phyloP scores from a whole-genome alignment of 2,797 vertebrate genomes.

The Yasuhikotakia modesta region DNA sequence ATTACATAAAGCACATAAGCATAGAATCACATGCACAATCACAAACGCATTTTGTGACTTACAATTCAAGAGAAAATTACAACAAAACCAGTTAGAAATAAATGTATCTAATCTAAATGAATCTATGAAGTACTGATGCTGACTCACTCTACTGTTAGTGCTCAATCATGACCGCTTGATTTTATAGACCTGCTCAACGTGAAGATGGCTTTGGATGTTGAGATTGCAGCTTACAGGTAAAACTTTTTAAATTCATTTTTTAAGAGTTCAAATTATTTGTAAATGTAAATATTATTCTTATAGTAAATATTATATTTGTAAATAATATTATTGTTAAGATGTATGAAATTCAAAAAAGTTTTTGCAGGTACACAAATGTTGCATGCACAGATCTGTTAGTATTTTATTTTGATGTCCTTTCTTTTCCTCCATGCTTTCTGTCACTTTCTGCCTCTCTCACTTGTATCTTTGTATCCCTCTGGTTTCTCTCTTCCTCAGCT shows the following conservation, averaged over 20 bases:
- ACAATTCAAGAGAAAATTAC: not conserved
- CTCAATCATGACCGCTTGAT: conserved; percentile 30
- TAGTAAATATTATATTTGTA: no score
- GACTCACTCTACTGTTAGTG: conserved; percentile 45
- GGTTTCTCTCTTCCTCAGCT: conserved; percentile 8
- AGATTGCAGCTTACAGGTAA: conserved; percentile 85
- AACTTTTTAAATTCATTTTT: not conserved
- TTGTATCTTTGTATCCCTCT: no score
- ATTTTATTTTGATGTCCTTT: not conserved
- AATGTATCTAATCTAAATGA: not conserved
- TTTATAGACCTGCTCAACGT: conserved; percentile 80
- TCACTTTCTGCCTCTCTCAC: not conserved
- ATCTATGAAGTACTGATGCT: conserved; percentile 45
- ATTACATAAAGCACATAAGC: no score
- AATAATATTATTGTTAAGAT: no score
- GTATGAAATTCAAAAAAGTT: not conserved
- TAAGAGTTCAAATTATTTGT: not conserved
- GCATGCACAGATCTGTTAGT: not conserved
- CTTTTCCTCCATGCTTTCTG: not conserved
- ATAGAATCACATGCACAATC: no score
- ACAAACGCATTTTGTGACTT: no score
- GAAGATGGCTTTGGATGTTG: conserved; percentile 84
- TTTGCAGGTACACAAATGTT: no score
- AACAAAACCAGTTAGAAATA: not conserved
- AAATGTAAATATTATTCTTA: not conserved